phyloP scores from a whole-genome alignment of 2,797 vertebrate species.

The Halcyon smyrnensis region DNA sequence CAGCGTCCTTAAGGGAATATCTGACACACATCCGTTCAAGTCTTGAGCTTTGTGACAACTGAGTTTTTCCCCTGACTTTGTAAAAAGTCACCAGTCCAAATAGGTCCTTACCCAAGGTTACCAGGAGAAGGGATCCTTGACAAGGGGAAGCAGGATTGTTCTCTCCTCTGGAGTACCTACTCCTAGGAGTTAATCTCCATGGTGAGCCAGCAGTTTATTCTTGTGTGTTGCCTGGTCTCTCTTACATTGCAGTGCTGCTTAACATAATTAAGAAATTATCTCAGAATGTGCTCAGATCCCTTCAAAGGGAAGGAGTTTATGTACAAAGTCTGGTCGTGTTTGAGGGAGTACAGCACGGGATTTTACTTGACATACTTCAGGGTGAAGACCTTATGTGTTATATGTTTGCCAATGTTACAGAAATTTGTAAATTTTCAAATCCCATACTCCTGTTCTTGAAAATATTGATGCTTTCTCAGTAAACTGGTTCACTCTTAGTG shows the following conservation, averaged over 20 bases:
- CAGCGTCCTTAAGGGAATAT: not conserved
- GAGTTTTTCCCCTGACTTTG: not conserved
- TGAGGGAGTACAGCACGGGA: not conserved
- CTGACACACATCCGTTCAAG: not conserved
- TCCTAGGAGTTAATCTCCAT: not conserved
- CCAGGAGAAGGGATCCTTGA: not conserved
- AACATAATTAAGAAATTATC: not conserved
- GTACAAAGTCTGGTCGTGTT: not conserved
- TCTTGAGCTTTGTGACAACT: not conserved
- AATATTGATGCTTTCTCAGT: not conserved
- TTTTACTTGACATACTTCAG: slow-evolving; percentile 50
- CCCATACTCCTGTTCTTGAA: not conserved
- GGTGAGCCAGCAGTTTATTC: not conserved
- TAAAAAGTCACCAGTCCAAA: not conserved
- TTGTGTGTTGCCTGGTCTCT: slow-evolving; percentile 50
- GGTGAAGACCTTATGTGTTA: slow-evolving; percentile 22
- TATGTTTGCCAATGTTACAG: not conserved
- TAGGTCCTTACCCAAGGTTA: not conserved
- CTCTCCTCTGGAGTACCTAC: not conserved
- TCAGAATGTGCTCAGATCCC: not conserved
- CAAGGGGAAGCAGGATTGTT: not conserved
- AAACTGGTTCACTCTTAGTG: not conserved
- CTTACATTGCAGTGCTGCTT: not conserved
- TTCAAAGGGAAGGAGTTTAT: not conserved
- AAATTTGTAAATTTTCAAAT: not conserved